A percentile compares a stretch with the other conserved stretches of the same genome.
These are phyloP conservation scores for Alectura lathami DNA, from an alignment of 2,113 vertebrate species.

Conservation along the genomic window DNA sequence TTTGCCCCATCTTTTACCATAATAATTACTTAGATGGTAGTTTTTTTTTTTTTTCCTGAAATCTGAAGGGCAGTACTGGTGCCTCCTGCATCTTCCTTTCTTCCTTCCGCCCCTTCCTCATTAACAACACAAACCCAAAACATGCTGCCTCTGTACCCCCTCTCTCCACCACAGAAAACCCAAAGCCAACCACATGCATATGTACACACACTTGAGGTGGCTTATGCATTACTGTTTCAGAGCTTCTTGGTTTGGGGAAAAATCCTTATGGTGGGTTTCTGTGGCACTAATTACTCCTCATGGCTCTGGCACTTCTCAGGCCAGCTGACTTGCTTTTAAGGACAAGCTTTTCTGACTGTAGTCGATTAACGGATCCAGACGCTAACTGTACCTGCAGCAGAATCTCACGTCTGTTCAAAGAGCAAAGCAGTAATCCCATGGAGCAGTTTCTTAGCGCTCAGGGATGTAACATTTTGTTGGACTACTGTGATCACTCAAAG, in stretches of 20 bases:
- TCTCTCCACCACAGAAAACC: not conserved
- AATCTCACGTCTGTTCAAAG: not conserved
- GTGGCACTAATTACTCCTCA: not conserved
- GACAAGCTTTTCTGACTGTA: not conserved
- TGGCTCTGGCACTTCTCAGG: not conserved
- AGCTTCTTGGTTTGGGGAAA: not conserved
- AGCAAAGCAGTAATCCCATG: not conserved
- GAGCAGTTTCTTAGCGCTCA: not conserved
- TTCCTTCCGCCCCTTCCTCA: not conserved
- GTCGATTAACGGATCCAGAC: not conserved
- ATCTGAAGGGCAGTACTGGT: not conserved
- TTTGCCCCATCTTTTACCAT: not conserved
- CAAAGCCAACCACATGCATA: not conserved
- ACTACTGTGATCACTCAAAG: not conserved
- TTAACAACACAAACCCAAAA: not conserved
- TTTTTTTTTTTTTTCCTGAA: not conserved
- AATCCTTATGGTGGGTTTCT: not conserved
- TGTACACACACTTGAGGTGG: not conserved
- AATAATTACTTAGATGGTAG: not conserved
- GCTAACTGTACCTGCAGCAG: not conserved
- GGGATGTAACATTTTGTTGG: rapidly evolving
- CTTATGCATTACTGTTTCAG: not conserved
- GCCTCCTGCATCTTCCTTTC: not conserved
- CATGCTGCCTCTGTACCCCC: not conserved
- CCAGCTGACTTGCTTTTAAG: not conserved